Conservation (phyloP, 2,113 vertebrate species). For the Triplophysa siluroides region DNA sequence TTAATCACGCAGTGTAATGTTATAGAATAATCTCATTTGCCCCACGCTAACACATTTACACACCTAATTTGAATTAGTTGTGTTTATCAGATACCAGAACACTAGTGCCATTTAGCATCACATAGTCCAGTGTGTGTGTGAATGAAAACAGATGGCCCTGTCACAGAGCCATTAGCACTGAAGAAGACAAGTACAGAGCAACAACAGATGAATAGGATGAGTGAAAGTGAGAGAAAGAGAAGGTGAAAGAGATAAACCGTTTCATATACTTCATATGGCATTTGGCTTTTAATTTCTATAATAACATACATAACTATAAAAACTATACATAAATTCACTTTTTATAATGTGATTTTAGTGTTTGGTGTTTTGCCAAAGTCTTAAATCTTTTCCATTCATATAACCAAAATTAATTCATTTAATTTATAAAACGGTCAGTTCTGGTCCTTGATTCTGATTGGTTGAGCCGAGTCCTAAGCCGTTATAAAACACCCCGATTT, state of each 20-base stretch:
- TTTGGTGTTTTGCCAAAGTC: neutral
- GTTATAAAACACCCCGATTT: no score
- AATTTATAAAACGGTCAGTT: no score
- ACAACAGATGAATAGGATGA: constrained; percentile 19
- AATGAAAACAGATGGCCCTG: constrained; percentile 51
- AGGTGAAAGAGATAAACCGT: neutral
- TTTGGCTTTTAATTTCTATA: no score
- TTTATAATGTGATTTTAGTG: neutral
- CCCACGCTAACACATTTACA: constrained; percentile 21
- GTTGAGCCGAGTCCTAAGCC: no score
- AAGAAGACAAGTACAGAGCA: constrained; percentile 32
- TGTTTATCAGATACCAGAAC: constrained; percentile 31
- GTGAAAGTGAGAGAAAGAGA: neutral
- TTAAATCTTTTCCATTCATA: neutral
- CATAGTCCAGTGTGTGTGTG: constrained; percentile 19
- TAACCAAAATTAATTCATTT: no score
- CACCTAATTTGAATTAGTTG: constrained; percentile 40
- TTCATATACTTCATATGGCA: no score
- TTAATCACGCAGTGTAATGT: constrained; percentile 5
- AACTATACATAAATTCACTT: no score
- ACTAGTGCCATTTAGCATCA: constrained; percentile 31
- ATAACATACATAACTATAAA: no score
- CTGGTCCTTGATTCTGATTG: no score
- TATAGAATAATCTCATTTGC: constrained; percentile 24
- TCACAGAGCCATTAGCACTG: constrained; percentile 44